phyloP scores from a whole-genome alignment of 2,888 invertebrate genomes.

The Cosmorhoe ocellata region DNA sequence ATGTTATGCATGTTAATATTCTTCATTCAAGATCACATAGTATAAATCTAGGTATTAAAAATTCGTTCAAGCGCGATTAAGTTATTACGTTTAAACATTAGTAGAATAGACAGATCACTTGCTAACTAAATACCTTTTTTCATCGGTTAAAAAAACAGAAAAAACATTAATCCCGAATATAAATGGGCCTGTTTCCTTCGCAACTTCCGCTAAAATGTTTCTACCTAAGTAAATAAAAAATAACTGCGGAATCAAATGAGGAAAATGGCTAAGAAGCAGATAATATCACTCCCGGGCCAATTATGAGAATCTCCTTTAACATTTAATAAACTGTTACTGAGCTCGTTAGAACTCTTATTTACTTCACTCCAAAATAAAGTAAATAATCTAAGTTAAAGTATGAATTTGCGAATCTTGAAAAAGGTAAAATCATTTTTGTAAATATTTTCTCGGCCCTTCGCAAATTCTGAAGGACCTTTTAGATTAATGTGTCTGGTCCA shows the following conservation, averaged over 20 bases:
- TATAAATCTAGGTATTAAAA: no score
- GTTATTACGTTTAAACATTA: no score
- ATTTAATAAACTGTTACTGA: slow-evolving; percentile 48
- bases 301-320: slow-evolving; percentile 36
- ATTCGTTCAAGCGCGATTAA: no score
- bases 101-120: no score
- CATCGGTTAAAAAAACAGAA: background rate
- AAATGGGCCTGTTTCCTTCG: no score
- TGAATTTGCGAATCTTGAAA: background rate
- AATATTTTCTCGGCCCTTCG: slow-evolving; percentile 20
- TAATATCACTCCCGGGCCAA: slow-evolving; percentile 19
- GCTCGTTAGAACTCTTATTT: slow-evolving; percentile 49
- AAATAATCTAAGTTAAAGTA: background rate
- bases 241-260: slow-evolving; percentile 12
- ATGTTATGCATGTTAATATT: no score
- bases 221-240: slow-evolving; percentile 16
- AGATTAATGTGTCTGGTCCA: slow-evolving; percentile 3
- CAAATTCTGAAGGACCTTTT: slow-evolving; percentile 11
- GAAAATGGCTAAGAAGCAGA: slow-evolving; percentile 13
- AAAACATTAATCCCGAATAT: no score
- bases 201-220: no score
- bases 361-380: slow-evolving; percentile 23
- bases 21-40: no score
- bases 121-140: no score
- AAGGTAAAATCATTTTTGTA: slow-evolving; percentile 1